A percentile compares a stretch with the other conserved stretches of the same genome.
phyloP scores from a whole-genome alignment of 2,797 vertebrate species.

The Amphiprion clarkii region DNA sequence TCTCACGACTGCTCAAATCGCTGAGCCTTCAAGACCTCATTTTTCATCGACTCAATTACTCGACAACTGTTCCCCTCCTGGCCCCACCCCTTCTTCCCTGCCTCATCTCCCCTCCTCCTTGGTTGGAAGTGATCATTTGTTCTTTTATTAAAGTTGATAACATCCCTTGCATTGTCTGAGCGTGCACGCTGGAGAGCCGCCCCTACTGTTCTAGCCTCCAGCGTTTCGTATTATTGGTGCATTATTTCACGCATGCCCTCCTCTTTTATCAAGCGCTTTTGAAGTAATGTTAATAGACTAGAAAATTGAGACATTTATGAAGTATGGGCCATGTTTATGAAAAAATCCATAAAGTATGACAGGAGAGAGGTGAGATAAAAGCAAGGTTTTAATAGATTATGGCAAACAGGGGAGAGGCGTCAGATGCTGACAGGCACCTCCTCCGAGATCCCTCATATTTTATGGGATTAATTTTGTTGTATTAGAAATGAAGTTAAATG shows the following conservation, averaged over 20 bases:
- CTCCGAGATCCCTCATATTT: constrained; percentile 93
- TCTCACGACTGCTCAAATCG: constrained; percentile 67
- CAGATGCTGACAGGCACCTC: constrained; percentile 92
- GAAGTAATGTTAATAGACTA: constrained; percentile 99
- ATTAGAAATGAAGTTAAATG: constrained; percentile 95
- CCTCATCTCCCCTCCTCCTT: constrained; percentile 60
- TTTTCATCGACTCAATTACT: constrained; percentile 93
- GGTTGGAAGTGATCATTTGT: constrained; percentile 92
- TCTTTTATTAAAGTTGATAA: constrained; percentile 95
- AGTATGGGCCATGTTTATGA: constrained; percentile 99
- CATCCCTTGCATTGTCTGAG: constrained; percentile 92
- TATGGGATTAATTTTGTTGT: constrained; percentile 95
- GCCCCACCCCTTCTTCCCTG: constrained; percentile 61
- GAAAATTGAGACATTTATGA: constrained; percentile 99
- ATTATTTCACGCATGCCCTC: constrained; percentile 97
- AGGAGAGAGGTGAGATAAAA: constrained; percentile 97
- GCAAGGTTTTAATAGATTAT: constrained; percentile 96
- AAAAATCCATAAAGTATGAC: constrained; percentile 99
- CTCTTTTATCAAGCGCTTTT: constrained; percentile 98
- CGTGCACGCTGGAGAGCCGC: constrained; percentile 87
- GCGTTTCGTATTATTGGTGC: constrained; percentile 95
- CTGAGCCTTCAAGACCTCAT: constrained; percentile 82
- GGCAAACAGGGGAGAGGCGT: constrained; percentile 91
- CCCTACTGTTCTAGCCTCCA: constrained; percentile 95
- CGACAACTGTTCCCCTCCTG: constrained; percentile 76